Evolutionary conservation across 2,113 vertebrate genomes (phyloP).

Genomic region (Heterotis niloticus): DNA sequence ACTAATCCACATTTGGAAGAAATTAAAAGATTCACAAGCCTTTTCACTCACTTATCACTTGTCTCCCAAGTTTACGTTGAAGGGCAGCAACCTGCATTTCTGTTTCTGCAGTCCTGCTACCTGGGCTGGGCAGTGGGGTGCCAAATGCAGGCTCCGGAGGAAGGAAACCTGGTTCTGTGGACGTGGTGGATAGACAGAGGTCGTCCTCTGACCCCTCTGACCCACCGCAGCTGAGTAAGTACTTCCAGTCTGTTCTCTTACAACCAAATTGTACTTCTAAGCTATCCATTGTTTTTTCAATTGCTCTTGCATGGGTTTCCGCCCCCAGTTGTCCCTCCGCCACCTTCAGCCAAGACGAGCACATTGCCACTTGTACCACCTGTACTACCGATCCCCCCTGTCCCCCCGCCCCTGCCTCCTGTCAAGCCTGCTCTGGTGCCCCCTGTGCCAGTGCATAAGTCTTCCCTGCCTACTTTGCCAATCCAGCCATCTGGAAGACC

Average conservation of each 20-base stretch:
- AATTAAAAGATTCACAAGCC: no score
- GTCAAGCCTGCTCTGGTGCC: constrained; percentile 46
- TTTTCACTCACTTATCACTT: background rate
- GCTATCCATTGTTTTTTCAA: background rate
- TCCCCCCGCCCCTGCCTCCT: constrained; percentile 43
- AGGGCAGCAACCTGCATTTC: constrained; percentile 26
- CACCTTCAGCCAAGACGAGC: background rate
- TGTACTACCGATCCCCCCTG: background rate
- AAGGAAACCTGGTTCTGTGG: constrained; percentile 56
- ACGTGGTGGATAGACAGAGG: constrained; percentile 78
- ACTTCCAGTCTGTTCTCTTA: background rate
- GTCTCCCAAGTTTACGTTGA: background rate
- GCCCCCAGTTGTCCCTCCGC: background rate
- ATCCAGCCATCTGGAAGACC: constrained; percentile 6
- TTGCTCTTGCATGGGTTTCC: background rate
- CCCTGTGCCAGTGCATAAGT: constrained; percentile 35
- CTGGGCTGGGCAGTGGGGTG: background rate
- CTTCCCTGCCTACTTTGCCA: constrained; percentile 30
- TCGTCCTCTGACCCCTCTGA: constrained; percentile 88
- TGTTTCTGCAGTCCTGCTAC: background rate
- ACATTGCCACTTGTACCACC: background rate
- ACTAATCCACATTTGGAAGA: no score
- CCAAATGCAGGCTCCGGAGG: constrained; percentile 19
- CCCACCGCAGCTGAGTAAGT: constrained; percentile 53
- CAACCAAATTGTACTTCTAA: background rate